These are phyloP conservation scores for Xylota segnis DNA, from an alignment of 2,888 invertebrate species.

Conservation along the genomic window DNA sequence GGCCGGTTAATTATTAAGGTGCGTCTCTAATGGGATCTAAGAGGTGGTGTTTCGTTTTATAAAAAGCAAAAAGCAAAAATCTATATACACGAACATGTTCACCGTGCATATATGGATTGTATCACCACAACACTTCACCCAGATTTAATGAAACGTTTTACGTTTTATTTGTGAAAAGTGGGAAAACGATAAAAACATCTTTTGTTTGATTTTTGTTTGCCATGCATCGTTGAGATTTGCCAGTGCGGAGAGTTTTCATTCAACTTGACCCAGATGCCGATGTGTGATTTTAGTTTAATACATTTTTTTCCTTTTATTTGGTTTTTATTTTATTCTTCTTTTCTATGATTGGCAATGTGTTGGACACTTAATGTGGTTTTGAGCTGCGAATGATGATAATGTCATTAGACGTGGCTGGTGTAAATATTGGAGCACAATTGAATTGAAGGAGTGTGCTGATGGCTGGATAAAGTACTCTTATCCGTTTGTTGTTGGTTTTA, in stretches of 20 bases:
- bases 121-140: constrained; percentile 23
- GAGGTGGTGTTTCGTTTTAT: background rate
- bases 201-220: constrained; percentile 29
- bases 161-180: constrained; percentile 33
- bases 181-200: constrained; percentile 19
- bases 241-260: constrained; percentile 29
- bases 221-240: constrained; percentile 32
- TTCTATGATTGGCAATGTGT: constrained; percentile 9
- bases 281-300: constrained; percentile 15
- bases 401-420: background rate
- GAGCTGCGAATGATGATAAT: background rate
- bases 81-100: background rate
- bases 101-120: background rate
- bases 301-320: background rate
- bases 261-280: constrained; percentile 39
- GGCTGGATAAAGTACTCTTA: background rate
- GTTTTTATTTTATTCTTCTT: background rate
- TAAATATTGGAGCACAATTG: background rate
- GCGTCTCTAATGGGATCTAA: background rate
- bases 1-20: constrained; percentile 1
- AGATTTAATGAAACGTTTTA: constrained; percentile 46
- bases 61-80: background rate
- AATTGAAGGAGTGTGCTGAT: background rate
- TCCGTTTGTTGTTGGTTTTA: background rate
- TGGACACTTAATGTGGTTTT: constrained; percentile 10